A percentile compares a stretch with the other conserved stretches of the same genome.
Evolutionary conservation across 2,888 invertebrate genomes (phyloP).

Genomic region (Caenorhabditis sp.): DNA sequence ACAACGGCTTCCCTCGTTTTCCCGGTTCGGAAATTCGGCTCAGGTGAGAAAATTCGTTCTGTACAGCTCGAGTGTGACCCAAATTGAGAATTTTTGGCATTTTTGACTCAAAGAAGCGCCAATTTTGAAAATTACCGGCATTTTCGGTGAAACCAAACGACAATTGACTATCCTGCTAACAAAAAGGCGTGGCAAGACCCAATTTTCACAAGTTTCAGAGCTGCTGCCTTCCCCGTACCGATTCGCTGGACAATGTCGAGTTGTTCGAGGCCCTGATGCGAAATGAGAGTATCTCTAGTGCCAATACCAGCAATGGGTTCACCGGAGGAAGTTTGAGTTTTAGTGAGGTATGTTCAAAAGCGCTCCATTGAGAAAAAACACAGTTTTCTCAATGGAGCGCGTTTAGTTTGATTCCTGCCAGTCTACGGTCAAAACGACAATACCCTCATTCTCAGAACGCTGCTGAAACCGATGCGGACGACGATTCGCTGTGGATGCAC

Average conservation of each 20-base stretch:
- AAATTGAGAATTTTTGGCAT: too few species aligned
- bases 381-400: too few species aligned
- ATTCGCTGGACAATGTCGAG: constrained; percentile 43
- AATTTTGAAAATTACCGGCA: too few species aligned
- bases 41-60: constrained; percentile 21
- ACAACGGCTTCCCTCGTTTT: constrained; percentile 34
- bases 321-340: not conserved
- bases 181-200: too few species aligned
- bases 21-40: constrained; percentile 43
- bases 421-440: too few species aligned
- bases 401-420: constrained; percentile 11
- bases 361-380: too few species aligned
- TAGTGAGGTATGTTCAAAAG: not conserved
- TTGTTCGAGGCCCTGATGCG: constrained; percentile 47
- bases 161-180: too few species aligned
- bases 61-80: too few species aligned
- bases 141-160: too few species aligned
- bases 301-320: not conserved
- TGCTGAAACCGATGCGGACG: constrained; percentile 29
- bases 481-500: constrained; percentile 49
- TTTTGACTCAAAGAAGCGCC: too few species aligned
- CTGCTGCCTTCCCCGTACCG: constrained; percentile 54
- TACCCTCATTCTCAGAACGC: constrained; percentile 2
- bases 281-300: constrained; percentile 20
- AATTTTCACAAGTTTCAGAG: constrained; percentile 27